Evolutionary conservation across 2,888 invertebrate species (phyloP).

Genomic region (Taphrorychus bicolor): DNA sequence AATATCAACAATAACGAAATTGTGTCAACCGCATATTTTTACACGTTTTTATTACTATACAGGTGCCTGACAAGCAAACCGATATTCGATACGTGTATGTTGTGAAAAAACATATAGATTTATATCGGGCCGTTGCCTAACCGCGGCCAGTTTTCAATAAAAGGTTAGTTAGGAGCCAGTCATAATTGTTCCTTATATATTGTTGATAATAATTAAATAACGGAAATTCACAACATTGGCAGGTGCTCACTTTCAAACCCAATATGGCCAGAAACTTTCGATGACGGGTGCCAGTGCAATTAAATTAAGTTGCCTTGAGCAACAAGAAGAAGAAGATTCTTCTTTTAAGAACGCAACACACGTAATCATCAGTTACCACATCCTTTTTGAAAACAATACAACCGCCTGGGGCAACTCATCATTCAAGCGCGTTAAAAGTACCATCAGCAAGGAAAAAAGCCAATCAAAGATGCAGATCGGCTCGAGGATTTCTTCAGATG

Average conservation of each 20-base stretch:
- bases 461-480: neutral
- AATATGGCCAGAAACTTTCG: no score
- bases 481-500: neutral
- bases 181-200: neutral
- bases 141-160: neutral
- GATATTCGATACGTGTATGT: neutral
- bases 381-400: neutral
- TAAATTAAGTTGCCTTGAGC: neutral
- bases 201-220: no score
- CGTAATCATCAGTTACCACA: neutral
- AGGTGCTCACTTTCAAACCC: no score
- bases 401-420: neutral
- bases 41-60: neutral
- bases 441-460: neutral
- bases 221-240: neutral
- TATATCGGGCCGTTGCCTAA: neutral
- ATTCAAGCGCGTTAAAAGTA: neutral
- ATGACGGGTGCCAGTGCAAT: no score
- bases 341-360: neutral
- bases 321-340: neutral
- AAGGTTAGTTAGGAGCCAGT: neutral
- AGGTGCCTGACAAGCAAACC: neutral
- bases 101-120: neutral
- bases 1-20: neutral
- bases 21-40: neutral